Conservation (phyloP, 2,797 vertebrate species). For the Amphiprion clarkii region DNA sequence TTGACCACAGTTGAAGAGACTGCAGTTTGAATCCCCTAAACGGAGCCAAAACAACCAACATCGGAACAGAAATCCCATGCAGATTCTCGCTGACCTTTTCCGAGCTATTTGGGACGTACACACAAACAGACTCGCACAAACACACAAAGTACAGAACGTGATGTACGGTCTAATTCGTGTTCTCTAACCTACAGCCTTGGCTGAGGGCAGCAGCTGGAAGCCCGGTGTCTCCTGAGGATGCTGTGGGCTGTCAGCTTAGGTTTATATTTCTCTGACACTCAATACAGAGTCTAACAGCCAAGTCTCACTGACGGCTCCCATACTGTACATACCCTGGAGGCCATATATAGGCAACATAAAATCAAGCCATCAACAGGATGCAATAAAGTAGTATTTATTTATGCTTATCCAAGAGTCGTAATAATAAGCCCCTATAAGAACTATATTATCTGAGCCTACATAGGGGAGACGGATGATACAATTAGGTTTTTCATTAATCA, state of each 20-base stretch:
- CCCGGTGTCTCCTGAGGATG: constrained; percentile 66
- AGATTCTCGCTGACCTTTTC: constrained; percentile 57
- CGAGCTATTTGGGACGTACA: constrained; percentile 36
- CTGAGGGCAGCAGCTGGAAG: constrained; percentile 68
- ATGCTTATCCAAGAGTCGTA: constrained; percentile 50
- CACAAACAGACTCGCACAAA: constrained; percentile 28
- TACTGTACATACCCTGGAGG: constrained; percentile 35
- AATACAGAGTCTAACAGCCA: constrained; percentile 52
- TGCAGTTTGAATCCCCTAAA: constrained; percentile 52
- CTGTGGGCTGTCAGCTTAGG: constrained; percentile 62
- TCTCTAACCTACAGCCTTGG: constrained; percentile 68
- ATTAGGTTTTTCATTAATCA: constrained; percentile 47
- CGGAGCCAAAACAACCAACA: constrained; percentile 67
- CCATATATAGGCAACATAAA: constrained; percentile 56
- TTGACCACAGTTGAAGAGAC: constrained; percentile 58
- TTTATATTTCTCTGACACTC: constrained; percentile 73
- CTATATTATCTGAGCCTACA: constrained; percentile 28
- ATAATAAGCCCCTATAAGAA: constrained; percentile 50
- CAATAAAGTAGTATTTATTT: constrained; percentile 50
- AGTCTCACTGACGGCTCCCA: constrained; percentile 54
- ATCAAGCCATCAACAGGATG: constrained; percentile 66
- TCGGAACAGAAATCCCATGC: constrained; percentile 52
- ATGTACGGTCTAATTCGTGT: constrained; percentile 48
- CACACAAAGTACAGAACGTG: constrained; percentile 38
- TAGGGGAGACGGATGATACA: constrained; percentile 28